These are phyloP conservation scores for Metaphire vulgaris DNA, from an alignment of 1,140 invertebrate genomes.

Conservation along the genomic window DNA sequence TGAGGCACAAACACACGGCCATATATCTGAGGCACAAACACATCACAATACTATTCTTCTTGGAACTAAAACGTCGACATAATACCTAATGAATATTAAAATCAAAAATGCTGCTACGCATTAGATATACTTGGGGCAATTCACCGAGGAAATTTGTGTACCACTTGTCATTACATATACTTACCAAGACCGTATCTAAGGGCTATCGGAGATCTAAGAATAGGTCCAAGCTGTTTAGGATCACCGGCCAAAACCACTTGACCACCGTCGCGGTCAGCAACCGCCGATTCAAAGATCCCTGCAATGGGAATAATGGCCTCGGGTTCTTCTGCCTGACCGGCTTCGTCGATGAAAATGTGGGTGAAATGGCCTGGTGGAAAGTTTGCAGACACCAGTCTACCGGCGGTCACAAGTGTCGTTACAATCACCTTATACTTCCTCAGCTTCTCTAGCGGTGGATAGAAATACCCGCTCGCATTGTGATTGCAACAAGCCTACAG, in stretches of 20 bases:
- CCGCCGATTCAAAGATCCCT: slow-evolving; percentile 35
- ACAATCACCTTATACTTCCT: slow-evolving; percentile 38
- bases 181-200: slow-evolving; percentile 59
- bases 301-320: slow-evolving; percentile 55
- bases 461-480: neutral
- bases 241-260: slow-evolving; percentile 77
- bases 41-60: too few relatives aligned
- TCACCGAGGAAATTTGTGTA: too few relatives aligned
- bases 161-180: too few relatives aligned
- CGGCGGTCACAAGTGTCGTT: slow-evolving; percentile 38
- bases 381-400: slow-evolving; percentile 61
- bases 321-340: slow-evolving; percentile 79
- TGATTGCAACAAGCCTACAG: neutral
- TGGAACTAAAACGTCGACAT: too few relatives aligned
- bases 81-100: too few relatives aligned
- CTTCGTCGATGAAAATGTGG: slow-evolving; percentile 82
- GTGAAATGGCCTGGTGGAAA: slow-evolving; percentile 72
- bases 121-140: too few relatives aligned
- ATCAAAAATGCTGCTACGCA: too few relatives aligned
- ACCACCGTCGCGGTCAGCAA: slow-evolving; percentile 26
- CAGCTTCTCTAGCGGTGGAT: slow-evolving; percentile 24
- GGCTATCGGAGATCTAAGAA: slow-evolving; percentile 64
- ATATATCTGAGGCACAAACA: too few relatives aligned
- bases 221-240: slow-evolving; percentile 80
- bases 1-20: too few relatives aligned